Evolutionary conservation across 2,797 vertebrate genomes (phyloP).

Genomic region (Falco naumanni): DNA sequence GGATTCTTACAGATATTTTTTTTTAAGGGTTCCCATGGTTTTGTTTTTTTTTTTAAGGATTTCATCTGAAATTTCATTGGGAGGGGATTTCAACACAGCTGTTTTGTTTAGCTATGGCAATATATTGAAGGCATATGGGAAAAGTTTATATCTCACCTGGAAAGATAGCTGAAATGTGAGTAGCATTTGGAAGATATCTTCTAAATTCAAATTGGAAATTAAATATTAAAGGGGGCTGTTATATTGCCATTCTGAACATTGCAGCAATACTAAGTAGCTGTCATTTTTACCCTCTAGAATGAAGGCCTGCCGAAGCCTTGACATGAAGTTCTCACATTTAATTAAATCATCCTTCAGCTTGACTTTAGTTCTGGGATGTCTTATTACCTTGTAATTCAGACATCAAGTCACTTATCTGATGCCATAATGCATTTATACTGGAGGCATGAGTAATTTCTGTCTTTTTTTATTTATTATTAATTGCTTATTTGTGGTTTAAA

Average conservation of each 20-base stretch:
- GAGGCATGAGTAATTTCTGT: neutral
- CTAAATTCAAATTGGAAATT: neutral
- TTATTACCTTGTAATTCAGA: neutral
- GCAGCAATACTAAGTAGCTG: neutral
- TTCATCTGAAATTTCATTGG: neutral
- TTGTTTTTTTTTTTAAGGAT: neutral
- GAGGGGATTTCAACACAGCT: neutral
- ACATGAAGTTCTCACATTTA: neutral
- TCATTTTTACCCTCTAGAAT: neutral
- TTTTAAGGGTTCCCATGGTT: neutral
- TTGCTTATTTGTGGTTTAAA: conserved; percentile 11
- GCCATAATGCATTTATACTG: neutral
- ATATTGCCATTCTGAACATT: neutral
- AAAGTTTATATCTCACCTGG: neutral
- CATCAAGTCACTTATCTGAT: neutral
- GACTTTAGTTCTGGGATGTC: neutral
- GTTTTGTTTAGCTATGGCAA: neutral
- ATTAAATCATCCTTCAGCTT: neutral
- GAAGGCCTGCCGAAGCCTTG: neutral
- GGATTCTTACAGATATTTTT: neutral
- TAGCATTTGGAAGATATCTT: neutral
- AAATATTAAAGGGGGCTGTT: neutral
- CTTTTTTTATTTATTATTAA: neutral
- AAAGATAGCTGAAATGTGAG: neutral
- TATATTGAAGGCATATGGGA: neutral